These are phyloP conservation scores for Osmerus mordax DNA, from an alignment of 2,113 vertebrate genomes.

Conservation along the genomic window DNA sequence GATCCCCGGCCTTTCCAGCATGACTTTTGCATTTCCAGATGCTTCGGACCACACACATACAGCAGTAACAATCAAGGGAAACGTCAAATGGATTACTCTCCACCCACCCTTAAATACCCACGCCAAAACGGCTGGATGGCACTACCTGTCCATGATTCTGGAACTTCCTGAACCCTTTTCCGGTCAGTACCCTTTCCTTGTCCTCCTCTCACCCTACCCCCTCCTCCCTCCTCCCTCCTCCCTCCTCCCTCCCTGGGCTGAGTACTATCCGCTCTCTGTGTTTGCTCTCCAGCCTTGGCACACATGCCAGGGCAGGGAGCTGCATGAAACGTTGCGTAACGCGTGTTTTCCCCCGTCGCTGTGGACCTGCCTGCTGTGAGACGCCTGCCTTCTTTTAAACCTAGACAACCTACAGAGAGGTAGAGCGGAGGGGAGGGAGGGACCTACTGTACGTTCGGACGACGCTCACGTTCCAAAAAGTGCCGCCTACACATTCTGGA, in stretches of 20 bases:
- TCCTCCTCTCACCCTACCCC: background rate
- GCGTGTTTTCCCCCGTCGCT: background rate
- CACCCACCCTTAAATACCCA: constrained; percentile 4
- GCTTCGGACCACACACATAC: constrained; percentile 14
- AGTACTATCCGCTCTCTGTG: background rate
- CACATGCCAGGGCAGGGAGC: constrained; percentile 1
- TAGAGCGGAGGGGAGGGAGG: too few relatives aligned
- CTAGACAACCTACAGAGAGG: too few relatives aligned
- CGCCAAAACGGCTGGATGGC: too few relatives aligned
- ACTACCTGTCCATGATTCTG: too few relatives aligned
- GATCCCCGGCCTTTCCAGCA: too few relatives aligned
- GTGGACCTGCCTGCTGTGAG: background rate
- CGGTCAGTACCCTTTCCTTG: background rate
- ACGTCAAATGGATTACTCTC: background rate
- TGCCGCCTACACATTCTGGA: too few relatives aligned
- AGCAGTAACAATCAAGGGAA: background rate
- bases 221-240: background rate
- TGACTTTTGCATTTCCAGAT: too few relatives aligned
- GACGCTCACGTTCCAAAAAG: too few relatives aligned
- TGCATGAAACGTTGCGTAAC: constrained; percentile 17
- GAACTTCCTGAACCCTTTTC: background rate
- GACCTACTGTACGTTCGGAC: too few relatives aligned
- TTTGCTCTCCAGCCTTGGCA: constrained; percentile 11
- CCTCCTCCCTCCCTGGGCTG: background rate
- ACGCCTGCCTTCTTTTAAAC: too few relatives aligned